Conservation (phyloP, 2,113 vertebrate species). For the Syrrhaptes paradoxus region DNA sequence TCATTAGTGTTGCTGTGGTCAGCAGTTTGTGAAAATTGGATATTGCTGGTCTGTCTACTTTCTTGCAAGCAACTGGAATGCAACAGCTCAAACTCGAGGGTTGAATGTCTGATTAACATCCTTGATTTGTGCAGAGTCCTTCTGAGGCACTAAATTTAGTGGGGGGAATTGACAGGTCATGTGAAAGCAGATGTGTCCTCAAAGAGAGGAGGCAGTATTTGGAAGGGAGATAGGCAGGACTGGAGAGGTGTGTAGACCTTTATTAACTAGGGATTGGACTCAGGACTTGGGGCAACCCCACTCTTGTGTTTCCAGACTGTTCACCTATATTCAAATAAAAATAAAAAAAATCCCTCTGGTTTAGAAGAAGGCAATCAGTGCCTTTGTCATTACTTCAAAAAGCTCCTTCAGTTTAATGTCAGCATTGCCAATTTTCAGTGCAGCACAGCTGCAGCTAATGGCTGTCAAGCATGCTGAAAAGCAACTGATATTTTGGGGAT, state of each 20-base stretch:
- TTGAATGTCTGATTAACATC: neutral
- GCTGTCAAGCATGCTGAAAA: conserved; percentile 54
- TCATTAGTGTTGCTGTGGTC: conserved; percentile 46
- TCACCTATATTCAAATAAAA: neutral
- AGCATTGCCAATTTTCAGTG: conserved; percentile 65
- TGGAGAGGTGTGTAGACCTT: neutral
- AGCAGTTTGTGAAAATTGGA: conserved; percentile 63
- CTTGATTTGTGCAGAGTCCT: neutral
- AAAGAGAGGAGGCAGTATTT: neutral
- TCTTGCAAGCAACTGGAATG: conserved; percentile 30
- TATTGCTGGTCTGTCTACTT: neutral
- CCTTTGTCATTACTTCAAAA: conserved; percentile 71
- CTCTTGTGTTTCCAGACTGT: neutral
- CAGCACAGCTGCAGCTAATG: conserved; percentile 75
- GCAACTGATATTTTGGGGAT: conserved; percentile 39
- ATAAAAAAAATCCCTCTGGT: neutral
- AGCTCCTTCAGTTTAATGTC: conserved; percentile 65
- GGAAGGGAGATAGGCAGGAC: neutral
- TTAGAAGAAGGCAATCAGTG: conserved; percentile 69
- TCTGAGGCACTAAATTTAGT: neutral
- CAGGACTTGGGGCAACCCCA: neutral
- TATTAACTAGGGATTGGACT: neutral
- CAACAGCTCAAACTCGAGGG: neutral
- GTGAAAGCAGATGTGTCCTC: neutral
- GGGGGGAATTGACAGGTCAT: neutral